Evolutionary conservation across 2,113 vertebrate species (phyloP).

Genomic region (Clarias magur): DNA sequence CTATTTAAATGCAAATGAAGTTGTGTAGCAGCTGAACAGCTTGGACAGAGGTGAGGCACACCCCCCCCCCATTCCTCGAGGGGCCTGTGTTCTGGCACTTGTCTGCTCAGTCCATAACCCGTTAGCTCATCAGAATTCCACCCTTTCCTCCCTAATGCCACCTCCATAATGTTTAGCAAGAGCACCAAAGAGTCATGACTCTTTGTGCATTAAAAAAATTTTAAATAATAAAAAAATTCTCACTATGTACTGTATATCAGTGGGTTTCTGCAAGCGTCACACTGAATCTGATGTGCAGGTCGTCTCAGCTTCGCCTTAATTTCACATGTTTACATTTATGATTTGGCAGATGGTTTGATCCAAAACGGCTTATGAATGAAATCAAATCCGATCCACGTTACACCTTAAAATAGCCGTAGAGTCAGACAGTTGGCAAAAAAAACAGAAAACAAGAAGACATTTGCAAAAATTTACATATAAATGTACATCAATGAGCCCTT

Average conservation of each 20-base stretch:
- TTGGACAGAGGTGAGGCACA: slow-evolving; percentile 61
- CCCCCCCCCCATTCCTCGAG: slow-evolving; percentile 55
- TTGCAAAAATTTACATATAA: background rate
- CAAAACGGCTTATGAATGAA: background rate
- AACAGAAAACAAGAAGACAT: background rate
- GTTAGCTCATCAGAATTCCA: slow-evolving; percentile 15
- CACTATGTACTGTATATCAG: background rate
- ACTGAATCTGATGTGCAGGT: slow-evolving; percentile 12
- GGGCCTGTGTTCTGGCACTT: slow-evolving; percentile 56
- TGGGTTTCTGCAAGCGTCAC: slow-evolving; percentile 2
- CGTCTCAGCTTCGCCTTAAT: background rate
- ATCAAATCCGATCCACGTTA: background rate
- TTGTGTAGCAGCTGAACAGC: slow-evolving; percentile 65
- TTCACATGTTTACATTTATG: slow-evolving; percentile 7
- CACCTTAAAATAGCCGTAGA: background rate
- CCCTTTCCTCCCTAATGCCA: slow-evolving; percentile 1
- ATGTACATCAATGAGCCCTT: background rate
- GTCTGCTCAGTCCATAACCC: slow-evolving; percentile 48
- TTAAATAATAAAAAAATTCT: no score
- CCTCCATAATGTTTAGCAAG: background rate
- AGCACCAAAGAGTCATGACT: background rate
- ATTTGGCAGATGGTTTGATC: background rate
- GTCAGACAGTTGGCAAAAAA: background rate
- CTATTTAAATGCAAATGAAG: slow-evolving; percentile 76
- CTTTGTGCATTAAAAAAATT: background rate